phyloP scores from a whole-genome alignment of 1,140 invertebrate genomes.

The Eumeta japonica region DNA sequence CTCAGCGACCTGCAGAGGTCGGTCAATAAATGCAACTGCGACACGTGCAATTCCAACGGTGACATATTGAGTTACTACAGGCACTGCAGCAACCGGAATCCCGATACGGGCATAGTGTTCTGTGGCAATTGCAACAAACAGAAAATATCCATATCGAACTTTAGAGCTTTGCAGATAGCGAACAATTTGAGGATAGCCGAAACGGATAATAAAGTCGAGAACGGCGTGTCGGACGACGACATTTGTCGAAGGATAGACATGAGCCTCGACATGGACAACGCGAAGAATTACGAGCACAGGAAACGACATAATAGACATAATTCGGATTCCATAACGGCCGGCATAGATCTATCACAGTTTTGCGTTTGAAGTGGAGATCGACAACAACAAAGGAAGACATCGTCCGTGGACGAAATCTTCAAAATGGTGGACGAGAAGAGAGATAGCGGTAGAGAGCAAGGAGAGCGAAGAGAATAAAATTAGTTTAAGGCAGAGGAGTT shows the following conservation, averaged over 20 bases:
- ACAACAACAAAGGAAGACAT: constrained; percentile 47
- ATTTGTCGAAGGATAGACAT: constrained; percentile 50
- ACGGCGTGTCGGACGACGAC: constrained; percentile 48
- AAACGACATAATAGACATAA: constrained; percentile 48
- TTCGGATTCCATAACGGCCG: constrained; percentile 35
- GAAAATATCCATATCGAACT: constrained; percentile 53
- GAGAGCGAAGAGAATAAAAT: constrained; percentile 61
- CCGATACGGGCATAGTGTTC: constrained; percentile 46
- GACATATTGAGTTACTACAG: constrained; percentile 43
- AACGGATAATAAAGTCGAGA: constrained; percentile 41
- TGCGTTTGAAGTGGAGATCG: constrained; percentile 50
- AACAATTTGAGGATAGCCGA: constrained; percentile 56
- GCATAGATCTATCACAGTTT: constrained; percentile 54
- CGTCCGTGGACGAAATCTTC: constrained; percentile 71
- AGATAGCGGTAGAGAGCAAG: constrained; percentile 34
- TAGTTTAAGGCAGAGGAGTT: constrained; percentile 68
- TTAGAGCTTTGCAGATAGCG: constrained; percentile 50
- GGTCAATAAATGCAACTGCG: constrained; percentile 42
- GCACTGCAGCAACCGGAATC: constrained; percentile 38
- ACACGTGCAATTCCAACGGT: constrained; percentile 43
- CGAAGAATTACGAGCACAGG: constrained; percentile 36
- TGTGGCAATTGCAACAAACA: constrained; percentile 53
- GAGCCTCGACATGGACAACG: constrained; percentile 43
- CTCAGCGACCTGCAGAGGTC: constrained; percentile 51
- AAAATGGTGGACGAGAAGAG: constrained; percentile 40